Conservation (phyloP, 1,140 invertebrate species). For the Drosophila setifemur region DNA sequence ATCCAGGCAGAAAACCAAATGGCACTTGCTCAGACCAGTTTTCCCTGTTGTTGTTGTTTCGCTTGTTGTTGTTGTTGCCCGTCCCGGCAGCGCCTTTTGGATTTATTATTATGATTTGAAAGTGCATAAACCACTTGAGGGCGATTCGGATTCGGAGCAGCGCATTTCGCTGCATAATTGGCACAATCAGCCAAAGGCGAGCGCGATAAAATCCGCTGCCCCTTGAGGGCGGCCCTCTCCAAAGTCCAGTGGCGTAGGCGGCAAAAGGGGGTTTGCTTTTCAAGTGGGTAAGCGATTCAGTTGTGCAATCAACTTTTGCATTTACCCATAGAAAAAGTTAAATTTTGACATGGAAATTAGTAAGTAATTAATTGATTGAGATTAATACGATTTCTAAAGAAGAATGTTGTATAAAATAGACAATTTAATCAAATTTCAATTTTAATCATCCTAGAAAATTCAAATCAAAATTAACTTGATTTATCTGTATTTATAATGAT, state of each 20-base stretch:
- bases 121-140: conserved; percentile 78
- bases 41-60: conserved; percentile 21
- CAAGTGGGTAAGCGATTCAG: too few species aligned
- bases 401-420: background rate
- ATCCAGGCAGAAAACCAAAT: conserved; percentile 71
- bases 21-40: conserved; percentile 56
- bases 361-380: too few species aligned
- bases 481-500: too few species aligned
- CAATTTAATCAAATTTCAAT: too few species aligned
- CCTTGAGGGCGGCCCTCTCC: conserved; percentile 14
- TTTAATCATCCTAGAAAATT: too few species aligned
- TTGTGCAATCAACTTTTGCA: too few species aligned
- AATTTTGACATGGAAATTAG: too few species aligned
- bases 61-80: conserved; percentile 18
- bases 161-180: conserved; percentile 76
- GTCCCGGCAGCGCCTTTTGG: conserved; percentile 56
- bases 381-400: background rate
- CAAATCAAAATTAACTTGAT: too few species aligned
- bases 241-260: background rate
- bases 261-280: background rate
- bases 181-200: conserved; percentile 73
- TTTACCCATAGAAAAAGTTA: too few species aligned
- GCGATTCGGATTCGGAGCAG: conserved; percentile 56
- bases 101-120: conserved; percentile 81
- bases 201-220: conserved; percentile 65